Conservation (phyloP, 2,113 vertebrate species). For the Psilopogon haemacephalus region DNA sequence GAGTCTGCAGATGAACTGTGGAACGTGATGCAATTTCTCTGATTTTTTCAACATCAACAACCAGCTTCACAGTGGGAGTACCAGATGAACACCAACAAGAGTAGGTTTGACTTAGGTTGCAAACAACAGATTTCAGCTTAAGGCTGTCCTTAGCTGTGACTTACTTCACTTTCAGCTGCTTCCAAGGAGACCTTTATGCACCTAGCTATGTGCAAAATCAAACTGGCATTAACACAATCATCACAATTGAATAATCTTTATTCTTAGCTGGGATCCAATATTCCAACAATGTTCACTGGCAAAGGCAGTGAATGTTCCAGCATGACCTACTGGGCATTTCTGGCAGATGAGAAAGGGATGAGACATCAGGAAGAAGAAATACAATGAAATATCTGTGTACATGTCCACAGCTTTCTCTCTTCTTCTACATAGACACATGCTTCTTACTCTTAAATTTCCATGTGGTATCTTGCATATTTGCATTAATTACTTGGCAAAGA, state of each 20-base stretch:
- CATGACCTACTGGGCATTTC: background rate
- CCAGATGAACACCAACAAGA: background rate
- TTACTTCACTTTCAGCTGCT: background rate
- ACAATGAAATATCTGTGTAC: background rate
- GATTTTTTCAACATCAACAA: background rate
- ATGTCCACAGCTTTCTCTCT: background rate
- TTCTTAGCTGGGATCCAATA: background rate
- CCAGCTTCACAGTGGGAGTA: background rate
- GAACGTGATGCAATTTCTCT: background rate
- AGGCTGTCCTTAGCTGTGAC: background rate
- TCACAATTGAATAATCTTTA: background rate
- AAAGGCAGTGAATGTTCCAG: background rate
- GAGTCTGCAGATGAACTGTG: background rate
- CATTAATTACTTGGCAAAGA: background rate
- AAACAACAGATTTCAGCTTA: background rate
- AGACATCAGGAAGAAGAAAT: background rate
- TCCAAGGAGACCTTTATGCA: background rate
- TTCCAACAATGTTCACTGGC: background rate
- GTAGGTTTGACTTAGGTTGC: background rate
- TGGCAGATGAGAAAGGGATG: background rate
- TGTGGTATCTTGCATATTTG: background rate
- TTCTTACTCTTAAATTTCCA: background rate
- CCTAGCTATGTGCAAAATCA: background rate
- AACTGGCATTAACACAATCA: background rate
- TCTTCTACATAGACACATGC: accelerated